Base-by-base conservation (phyloP, 92 coral and sea anemone species). In the Micromussa lordhowensis region DNA sequence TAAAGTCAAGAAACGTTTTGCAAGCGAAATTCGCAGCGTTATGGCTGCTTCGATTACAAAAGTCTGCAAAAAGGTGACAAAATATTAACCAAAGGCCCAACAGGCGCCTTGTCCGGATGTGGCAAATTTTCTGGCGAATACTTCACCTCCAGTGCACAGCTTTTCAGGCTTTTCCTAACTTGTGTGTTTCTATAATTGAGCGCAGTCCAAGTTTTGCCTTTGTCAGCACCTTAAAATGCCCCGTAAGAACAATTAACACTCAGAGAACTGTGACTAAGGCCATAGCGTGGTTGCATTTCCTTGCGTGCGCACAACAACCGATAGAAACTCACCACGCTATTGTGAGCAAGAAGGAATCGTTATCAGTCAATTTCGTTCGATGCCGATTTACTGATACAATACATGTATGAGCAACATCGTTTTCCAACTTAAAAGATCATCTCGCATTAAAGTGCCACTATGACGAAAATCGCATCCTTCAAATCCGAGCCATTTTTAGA, bases 51-150 rank as follows among this genome's bases (percentile, higher is more conserved):
- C 76, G 51, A 78, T 86, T 31, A 64, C 68, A n/a, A 68, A 44
- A 78, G 89, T 8, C 89, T 77, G 89, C 83, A 66, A 6, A 32
- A 84, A 86, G 89, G 89, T 86, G 89, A 77, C 89, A 86, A 77
- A 44, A 82, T 64, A 77, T 86, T 63, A 61, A 48, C 89, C 55
- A 54, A 77, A 19, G 74, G 54, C 70, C 89, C 14, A 10, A 68
- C 5, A 61, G 89, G 83, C 89, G 89, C 89, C 89, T 86, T 86
- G 31, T 48, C 89, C 89, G 89, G 89, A 86, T 77, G 89, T 86
- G 77, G 83, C 64, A 16, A 36, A 6, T 17, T 26, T 85, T 19
- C 57, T 28, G 18, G 44, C 82, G 82, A 85, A 77, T 26, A 36
- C 48, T 40, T 77, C 59, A 68, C 89, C 89, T 66, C 40, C 68